phyloP scores from a whole-genome alignment of 2,113 vertebrate species.

The Tinamus guttatus region DNA sequence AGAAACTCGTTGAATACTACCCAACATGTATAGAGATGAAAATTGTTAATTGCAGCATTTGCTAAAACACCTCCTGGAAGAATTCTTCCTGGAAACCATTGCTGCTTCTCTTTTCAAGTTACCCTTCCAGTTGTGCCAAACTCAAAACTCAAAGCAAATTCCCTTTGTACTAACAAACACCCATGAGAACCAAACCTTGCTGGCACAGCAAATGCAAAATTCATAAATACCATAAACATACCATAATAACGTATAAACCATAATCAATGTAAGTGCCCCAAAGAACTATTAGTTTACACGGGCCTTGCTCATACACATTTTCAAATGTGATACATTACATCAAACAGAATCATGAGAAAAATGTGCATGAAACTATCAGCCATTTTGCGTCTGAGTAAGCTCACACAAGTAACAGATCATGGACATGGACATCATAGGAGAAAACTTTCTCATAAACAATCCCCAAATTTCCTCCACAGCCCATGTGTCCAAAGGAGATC shows the following conservation, averaged over 20 bases:
- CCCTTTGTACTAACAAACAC: background rate
- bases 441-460: background rate
- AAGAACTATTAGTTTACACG: background rate
- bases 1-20: background rate
- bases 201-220: background rate
- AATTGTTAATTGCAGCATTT: background rate
- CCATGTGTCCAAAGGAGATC: background rate
- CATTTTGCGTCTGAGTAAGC: background rate
- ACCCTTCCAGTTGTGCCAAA: background rate
- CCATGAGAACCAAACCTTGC: background rate
- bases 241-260: background rate
- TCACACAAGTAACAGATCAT: background rate
- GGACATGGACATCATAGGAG: background rate
- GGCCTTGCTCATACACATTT: background rate
- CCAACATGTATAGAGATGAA: background rate
- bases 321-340: background rate
- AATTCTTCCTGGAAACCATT: background rate
- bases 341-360: background rate
- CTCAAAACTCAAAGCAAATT: background rate
- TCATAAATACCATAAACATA: background rate
- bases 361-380: background rate
- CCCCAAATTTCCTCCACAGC: background rate
- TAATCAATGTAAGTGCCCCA: background rate
- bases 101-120: background rate
- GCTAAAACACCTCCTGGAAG: background rate